Conservation (phyloP, 2,888 invertebrate species). For the Catocala sponsa region DNA sequence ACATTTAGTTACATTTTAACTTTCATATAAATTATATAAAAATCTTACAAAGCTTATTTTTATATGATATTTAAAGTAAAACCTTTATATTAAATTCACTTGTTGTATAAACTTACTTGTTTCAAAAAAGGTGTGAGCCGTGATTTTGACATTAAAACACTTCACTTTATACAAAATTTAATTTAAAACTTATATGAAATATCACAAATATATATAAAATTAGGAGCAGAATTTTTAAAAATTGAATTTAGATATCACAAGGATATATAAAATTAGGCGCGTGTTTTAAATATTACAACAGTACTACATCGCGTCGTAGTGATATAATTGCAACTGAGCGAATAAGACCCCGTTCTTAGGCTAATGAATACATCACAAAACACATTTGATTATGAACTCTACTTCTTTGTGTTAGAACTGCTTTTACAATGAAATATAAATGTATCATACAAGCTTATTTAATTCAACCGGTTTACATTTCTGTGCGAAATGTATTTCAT, state of each 20-base stretch:
- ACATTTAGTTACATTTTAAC: too few species aligned
- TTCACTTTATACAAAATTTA: constrained; percentile 7
- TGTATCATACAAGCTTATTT: constrained; percentile 6
- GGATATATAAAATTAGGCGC: not conserved
- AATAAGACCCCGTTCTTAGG: constrained; percentile 6
- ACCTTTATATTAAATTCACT: not conserved
- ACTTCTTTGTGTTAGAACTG: not conserved
- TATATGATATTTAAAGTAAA: too few species aligned
- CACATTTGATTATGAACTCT: not conserved
- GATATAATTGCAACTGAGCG: constrained; percentile 20
- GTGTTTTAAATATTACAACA: not conserved
- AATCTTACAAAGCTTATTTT: too few species aligned
- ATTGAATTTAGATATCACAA: too few species aligned
- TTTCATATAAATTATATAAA: too few species aligned
- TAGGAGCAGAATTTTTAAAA: too few species aligned
- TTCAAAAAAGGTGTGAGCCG: constrained; percentile 57
- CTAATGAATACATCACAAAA: constrained; percentile 1
- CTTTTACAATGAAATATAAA: constrained; percentile 1
- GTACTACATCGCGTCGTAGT: constrained; percentile 14
- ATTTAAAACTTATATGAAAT: too few species aligned
- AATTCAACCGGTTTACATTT: constrained; percentile 18
- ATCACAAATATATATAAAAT: not conserved
- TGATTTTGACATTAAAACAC: constrained; percentile 40
- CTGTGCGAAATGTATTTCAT: not conserved
- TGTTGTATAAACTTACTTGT: constrained; percentile 54